phyloP scores from a whole-genome alignment of 1,140 invertebrate genomes.

The Saxidomus purpurata region DNA sequence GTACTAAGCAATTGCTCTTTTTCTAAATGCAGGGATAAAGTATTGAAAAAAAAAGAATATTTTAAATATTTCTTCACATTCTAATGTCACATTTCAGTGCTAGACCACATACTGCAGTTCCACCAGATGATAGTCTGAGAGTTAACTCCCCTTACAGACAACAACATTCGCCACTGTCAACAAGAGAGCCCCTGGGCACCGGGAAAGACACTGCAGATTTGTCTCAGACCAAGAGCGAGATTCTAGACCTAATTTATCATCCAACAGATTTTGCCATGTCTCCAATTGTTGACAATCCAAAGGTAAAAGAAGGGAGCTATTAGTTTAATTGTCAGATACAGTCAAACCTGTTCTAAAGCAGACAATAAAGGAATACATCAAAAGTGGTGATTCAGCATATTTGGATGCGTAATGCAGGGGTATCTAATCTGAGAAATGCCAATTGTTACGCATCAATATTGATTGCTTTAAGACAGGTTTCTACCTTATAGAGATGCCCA shows the following conservation, averaged over 20 bases:
- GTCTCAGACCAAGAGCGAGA: slow-evolving; percentile 72
- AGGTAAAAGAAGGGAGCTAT: slow-evolving; percentile 72
- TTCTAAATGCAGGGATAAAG: no score
- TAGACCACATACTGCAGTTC: slow-evolving; percentile 82
- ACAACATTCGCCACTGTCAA: slow-evolving; percentile 77
- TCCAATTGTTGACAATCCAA: slow-evolving; percentile 84
- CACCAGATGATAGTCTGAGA: slow-evolving; percentile 79
- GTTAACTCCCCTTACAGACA: slow-evolving; percentile 77
- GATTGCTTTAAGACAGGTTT: no score
- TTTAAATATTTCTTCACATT: background rate
- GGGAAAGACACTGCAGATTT: slow-evolving; percentile 70
- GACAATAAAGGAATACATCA: no score
- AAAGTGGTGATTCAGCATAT: no score
- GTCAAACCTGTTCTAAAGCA: no score
- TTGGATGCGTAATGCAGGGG: no score
- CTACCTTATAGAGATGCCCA: no score
- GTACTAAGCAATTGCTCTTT: no score
- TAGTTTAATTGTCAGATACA: no score
- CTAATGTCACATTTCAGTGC: slow-evolving; percentile 74
- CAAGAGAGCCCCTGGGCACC: slow-evolving; percentile 75
- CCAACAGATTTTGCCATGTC: slow-evolving; percentile 83
- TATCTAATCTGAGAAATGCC: no score
- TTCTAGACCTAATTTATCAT: slow-evolving; percentile 82
- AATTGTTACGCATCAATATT: no score
- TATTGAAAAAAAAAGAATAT: no score